Evolutionary conservation across 2,797 vertebrate genomes (phyloP).

Genomic region (Iguana delicatissima): DNA sequence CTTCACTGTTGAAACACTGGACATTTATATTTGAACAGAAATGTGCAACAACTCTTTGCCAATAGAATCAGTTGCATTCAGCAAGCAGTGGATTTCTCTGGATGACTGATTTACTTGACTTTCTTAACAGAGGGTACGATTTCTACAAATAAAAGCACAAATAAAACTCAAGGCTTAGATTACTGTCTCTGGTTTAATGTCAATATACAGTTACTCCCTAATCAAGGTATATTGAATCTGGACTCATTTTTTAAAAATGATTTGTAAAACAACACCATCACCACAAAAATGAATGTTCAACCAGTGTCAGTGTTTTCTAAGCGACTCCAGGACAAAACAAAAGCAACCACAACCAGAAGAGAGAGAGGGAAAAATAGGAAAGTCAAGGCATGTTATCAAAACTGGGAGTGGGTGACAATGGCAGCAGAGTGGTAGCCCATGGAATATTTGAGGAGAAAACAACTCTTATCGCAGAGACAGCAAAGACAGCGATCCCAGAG

Average conservation of each 20-base stretch:
- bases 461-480: slow-evolving; percentile 73
- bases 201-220: background rate
- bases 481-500: slow-evolving; percentile 68
- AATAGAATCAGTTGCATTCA: slow-evolving; percentile 22
- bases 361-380: slow-evolving; percentile 54
- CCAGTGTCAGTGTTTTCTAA: slow-evolving; percentile 21
- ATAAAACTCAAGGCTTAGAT: slow-evolving; percentile 60
- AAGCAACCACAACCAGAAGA: slow-evolving; percentile 50
- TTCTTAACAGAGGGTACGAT: slow-evolving; percentile 59
- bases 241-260: background rate
- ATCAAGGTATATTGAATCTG: slow-evolving; percentile 56
- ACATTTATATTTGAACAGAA: slow-evolving; percentile 4
- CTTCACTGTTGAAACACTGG: background rate
- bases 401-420: slow-evolving; percentile 56
- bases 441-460: slow-evolving; percentile 66
- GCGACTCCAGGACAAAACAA: slow-evolving; percentile 48
- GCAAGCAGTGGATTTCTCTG: slow-evolving; percentile 45
- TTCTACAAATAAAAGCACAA: slow-evolving; percentile 57
- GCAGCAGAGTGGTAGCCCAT: slow-evolving; percentile 54
- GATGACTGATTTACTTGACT: slow-evolving; percentile 45
- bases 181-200: background rate
- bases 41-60: slow-evolving; percentile 34
- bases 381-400: slow-evolving; percentile 69
- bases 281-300: background rate
- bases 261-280: background rate